Conservation (phyloP, 2,113 vertebrate species). For the Cisticola juncidis region DNA sequence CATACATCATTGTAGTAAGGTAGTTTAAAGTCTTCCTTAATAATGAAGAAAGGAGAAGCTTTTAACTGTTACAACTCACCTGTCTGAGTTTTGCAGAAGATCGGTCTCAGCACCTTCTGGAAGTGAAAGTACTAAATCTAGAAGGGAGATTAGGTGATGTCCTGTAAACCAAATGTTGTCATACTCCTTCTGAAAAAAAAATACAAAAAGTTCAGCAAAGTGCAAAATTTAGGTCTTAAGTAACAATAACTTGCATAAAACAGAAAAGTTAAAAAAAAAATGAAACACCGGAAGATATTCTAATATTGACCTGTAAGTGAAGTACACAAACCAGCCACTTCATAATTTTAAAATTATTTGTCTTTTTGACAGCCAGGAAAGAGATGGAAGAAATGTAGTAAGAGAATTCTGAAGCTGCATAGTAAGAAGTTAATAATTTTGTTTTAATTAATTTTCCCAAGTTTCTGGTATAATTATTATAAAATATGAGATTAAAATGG, state of each 20-base stretch:
- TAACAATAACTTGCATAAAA: neutral
- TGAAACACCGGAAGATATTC: neutral
- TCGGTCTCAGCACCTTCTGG: conserved; percentile 88
- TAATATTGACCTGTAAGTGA: neutral
- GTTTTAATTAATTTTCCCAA: neutral
- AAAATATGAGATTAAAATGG: neutral
- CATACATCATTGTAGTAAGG: neutral
- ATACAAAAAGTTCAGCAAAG: neutral
- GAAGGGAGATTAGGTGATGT: conserved; percentile 77
- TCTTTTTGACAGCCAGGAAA: neutral
- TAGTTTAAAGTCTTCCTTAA: neutral
- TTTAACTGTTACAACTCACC: conserved; percentile 70
- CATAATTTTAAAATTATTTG: neutral
- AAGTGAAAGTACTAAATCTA: conserved; percentile 81
- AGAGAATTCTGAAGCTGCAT: neutral
- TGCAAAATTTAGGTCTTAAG: neutral
- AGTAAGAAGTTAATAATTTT: neutral
- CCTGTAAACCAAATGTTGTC: conserved; percentile 83
- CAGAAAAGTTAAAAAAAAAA: neutral
- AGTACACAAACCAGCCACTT: neutral
- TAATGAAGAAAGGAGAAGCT: neutral
- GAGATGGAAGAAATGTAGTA: neutral
- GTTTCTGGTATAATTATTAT: neutral
- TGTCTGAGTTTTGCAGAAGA: conserved; percentile 87
- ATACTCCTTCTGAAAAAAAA: conserved; percentile 66